Evolutionary conservation across 1,140 invertebrate genomes (phyloP).

Genomic region (Anoplophora glabripennis): DNA sequence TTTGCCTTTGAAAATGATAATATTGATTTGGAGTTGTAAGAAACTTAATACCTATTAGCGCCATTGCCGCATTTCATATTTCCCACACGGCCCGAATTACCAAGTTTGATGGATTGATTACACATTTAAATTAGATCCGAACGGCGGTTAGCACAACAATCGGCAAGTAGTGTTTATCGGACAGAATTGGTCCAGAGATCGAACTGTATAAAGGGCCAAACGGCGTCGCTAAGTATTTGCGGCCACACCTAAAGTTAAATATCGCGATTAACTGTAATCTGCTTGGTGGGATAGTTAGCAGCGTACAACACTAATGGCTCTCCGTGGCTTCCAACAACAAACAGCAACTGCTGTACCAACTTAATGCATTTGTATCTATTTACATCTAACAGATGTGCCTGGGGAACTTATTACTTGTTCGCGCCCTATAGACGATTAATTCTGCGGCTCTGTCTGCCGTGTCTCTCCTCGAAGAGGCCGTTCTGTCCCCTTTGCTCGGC

Average conservation of each 20-base stretch:
- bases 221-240: conserved; percentile 22
- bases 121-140: too few species aligned
- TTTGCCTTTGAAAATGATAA: too few species aligned
- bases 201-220: conserved; percentile 26
- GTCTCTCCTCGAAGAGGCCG: too few species aligned
- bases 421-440: neutral
- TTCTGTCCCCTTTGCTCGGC: too few species aligned
- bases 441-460: too few species aligned
- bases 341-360: conserved; percentile 29
- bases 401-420: conserved; percentile 8
- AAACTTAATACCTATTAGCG: too few species aligned
- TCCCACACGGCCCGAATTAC: too few species aligned
- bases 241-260: conserved; percentile 28
- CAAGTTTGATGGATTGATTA: too few species aligned
- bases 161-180: conserved; percentile 21
- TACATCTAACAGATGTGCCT: conserved; percentile 26
- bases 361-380: conserved; percentile 32
- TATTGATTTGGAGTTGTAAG: too few species aligned
- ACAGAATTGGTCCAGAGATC: conserved; percentile 2
- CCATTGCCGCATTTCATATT: too few species aligned
- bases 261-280: conserved; percentile 36
- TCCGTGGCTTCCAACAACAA: conserved; percentile 29
- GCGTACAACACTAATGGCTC: conserved; percentile 26
- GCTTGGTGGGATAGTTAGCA: conserved; percentile 16
- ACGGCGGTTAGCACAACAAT: conserved; percentile 3